Evolutionary conservation across 2,888 invertebrate genomes (phyloP).

Genomic region (Allolobophora icterica): DNA sequence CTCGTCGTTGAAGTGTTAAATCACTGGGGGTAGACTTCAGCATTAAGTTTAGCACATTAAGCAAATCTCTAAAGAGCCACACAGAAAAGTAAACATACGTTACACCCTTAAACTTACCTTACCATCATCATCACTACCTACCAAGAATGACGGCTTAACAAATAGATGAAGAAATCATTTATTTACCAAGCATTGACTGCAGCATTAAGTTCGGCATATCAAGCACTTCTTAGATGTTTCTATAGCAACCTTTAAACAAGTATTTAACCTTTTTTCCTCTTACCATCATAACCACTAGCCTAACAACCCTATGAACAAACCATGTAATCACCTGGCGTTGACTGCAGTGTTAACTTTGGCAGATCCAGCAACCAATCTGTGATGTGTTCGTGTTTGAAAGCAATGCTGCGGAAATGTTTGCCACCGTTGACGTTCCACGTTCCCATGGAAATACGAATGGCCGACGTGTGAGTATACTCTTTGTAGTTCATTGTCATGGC

Average conservation of each 20-base stretch:
- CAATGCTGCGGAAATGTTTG: slow-evolving; percentile 94
- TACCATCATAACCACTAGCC: background rate
- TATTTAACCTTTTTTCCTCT: background rate
- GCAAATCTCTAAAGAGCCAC: too few species aligned
- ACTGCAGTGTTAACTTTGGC: slow-evolving; percentile 64
- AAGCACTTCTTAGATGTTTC: background rate
- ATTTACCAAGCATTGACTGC: too few species aligned
- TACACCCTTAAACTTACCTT: too few species aligned
- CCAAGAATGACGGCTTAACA: too few species aligned
- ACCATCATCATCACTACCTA: too few species aligned
- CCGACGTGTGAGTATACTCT: slow-evolving; percentile 55
- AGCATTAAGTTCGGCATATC: too few species aligned
- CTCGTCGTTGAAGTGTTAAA: too few species aligned
- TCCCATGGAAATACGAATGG: slow-evolving; percentile 82
- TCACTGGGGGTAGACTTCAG: too few species aligned
- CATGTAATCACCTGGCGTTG: background rate
- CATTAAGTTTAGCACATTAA: too few species aligned
- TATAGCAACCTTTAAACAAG: background rate
- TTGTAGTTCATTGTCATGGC: slow-evolving; percentile 48
- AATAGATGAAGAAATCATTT: too few species aligned
- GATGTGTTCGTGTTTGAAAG: slow-evolving; percentile 75
- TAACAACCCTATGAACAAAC: background rate
- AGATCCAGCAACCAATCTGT: slow-evolving; percentile 78
- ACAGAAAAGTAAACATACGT: too few species aligned
- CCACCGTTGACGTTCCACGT: slow-evolving; percentile 99